These are phyloP conservation scores for Artemia franciscana DNA, from an alignment of 1,140 invertebrate species.

Conservation along the genomic window DNA sequence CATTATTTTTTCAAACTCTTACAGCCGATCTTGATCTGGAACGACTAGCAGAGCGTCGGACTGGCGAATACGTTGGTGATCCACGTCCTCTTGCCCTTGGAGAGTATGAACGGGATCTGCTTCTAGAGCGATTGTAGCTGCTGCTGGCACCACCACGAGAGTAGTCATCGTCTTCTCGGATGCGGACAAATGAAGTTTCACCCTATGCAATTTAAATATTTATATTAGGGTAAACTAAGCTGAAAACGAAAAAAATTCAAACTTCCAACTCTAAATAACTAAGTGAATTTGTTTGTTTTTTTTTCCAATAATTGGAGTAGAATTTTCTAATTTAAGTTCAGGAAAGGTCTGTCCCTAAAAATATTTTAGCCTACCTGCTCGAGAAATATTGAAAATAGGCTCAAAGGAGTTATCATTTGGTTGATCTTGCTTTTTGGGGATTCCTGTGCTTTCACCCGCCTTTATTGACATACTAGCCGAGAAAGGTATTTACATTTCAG, in stretches of 20 bases:
- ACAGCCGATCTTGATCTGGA: constrained; percentile 33
- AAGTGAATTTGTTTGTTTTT: too few species aligned
- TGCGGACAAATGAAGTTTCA: constrained; percentile 79
- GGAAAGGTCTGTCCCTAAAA: too few species aligned
- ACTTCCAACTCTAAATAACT: background rate
- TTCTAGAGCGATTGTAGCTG: constrained; percentile 19
- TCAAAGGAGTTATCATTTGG: too few species aligned
- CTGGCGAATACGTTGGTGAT: constrained; percentile 33
- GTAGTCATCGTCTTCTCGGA: constrained; percentile 72
- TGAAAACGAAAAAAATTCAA: constrained; percentile 2
- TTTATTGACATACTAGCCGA: too few species aligned
- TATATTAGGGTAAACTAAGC: constrained; percentile 7
- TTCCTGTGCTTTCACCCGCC: too few species aligned
- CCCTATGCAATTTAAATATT: constrained; percentile 52
- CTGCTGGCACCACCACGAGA: constrained; percentile 24
- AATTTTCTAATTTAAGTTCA: too few species aligned
- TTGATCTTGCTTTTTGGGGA: too few species aligned
- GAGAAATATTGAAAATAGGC: too few species aligned
- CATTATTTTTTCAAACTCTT: background rate
- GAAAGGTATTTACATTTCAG: too few species aligned
- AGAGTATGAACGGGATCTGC: constrained; percentile 34
- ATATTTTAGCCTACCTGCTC: background rate
- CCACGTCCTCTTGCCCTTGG: constrained; percentile 34
- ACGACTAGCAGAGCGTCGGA: constrained; percentile 37
- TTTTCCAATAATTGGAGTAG: too few species aligned